A percentile compares a stretch with the other conserved stretches of the same genome.
phyloP scores from a whole-genome alignment of 2,888 invertebrate genomes.

The Catocala fraxini region DNA sequence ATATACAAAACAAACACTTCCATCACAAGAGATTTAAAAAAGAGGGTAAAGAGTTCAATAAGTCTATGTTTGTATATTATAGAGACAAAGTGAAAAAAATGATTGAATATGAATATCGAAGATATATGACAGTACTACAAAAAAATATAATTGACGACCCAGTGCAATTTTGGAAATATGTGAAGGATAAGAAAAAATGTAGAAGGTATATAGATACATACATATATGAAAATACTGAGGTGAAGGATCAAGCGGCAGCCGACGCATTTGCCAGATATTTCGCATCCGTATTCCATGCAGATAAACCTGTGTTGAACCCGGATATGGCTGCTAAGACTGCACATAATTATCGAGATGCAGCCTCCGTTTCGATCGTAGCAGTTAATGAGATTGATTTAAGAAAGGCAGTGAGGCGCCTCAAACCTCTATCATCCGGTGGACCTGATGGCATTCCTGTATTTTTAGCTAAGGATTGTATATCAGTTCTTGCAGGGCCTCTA shows the following conservation, averaged over 20 bases:
- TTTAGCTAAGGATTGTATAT: constrained; percentile 10
- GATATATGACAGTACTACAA: no score
- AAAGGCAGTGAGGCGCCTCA: constrained; percentile 8
- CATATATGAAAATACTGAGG: not conserved
- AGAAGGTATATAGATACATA: constrained; percentile 1
- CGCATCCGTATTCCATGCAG: constrained; percentile 9
- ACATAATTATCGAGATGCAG: constrained; percentile 8
- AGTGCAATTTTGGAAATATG: no score
- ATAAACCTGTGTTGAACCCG: constrained; percentile 10
- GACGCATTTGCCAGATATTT: constrained; percentile 25
- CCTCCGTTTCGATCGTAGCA: constrained; percentile 2
- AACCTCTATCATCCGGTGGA: constrained; percentile 4
- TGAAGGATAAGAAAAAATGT: no score
- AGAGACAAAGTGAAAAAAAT: no score
- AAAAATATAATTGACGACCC: no score
- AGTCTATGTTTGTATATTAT: no score
- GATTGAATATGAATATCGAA: no score
- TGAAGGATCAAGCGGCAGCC: constrained; percentile 6
- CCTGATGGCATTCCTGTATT: constrained; percentile 11
- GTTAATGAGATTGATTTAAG: constrained; percentile 8
- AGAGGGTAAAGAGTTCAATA: no score
- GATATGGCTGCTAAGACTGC: constrained; percentile 13
- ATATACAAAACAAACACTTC: not conserved
- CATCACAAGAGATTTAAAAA: constrained; percentile 7
- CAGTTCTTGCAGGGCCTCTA: not conserved